Evolutionary conservation across 2,113 vertebrate species (phyloP).

Genomic region (Spilogale gracilis): DNA sequence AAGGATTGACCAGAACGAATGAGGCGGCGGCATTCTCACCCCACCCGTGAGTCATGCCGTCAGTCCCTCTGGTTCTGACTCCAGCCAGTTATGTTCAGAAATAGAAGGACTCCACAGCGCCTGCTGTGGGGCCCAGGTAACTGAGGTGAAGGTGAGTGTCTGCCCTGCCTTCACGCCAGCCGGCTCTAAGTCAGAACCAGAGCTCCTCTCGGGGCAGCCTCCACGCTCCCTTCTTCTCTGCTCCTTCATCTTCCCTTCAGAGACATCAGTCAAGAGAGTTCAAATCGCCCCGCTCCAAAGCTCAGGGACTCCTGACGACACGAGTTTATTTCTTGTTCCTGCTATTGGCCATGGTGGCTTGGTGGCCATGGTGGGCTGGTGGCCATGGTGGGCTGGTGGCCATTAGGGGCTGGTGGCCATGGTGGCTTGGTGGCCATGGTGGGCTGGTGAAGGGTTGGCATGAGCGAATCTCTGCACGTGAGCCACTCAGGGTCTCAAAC

Average conservation of each 20-base stretch:
- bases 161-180: rapidly evolving
- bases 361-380: background rate
- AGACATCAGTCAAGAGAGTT: background rate
- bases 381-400: background rate
- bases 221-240: too few species aligned
- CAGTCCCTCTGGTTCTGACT: background rate
- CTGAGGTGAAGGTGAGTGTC: background rate
- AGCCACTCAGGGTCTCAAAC: background rate
- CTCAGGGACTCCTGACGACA: background rate
- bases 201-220: too few species aligned
- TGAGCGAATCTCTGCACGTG: background rate
- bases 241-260: background rate
- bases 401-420: rapidly evolving
- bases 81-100: background rate
- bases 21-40: background rate
- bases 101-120: background rate
- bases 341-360: background rate
- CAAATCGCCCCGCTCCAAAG: too few species aligned
- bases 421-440: background rate
- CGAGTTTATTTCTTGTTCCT: background rate
- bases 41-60: background rate
- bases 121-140: background rate
- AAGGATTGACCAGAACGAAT: background rate
- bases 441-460: rapidly evolving
- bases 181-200: background rate